Base-by-base conservation (phyloP, 2,888 invertebrate species). In the Euphydryas editha region DNA sequence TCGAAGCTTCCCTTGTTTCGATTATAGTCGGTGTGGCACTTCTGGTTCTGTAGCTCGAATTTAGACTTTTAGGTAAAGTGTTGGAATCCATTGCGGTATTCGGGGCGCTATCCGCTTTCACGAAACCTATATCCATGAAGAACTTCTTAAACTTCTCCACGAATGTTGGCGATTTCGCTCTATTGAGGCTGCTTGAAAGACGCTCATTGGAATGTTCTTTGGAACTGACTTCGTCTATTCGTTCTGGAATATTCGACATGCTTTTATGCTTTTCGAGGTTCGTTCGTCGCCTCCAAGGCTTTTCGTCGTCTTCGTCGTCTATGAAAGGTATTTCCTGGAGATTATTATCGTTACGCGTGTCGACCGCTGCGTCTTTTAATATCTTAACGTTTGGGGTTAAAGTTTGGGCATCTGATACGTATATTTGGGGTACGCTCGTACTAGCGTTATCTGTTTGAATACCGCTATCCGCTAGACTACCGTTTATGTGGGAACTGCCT, bases 361-460 rank as follows among this genome's bases (percentile, higher is more conserved):
- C 92, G 0, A 92, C 92, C 0, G 92, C 83, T 0, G 90, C 92
- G 72, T 92, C 92, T 75, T 88, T 92, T 2, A 88, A 74, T 56
- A 88, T 86, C 71, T 84, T 88, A 1, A 76, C 73, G 0, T 73
- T 72, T 11, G 73, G 65, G 42, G 76, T 69, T 7, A 51, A 54
- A 1, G 77, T 76, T 11, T 79, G 81, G 0, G 82, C 67, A 49
- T 90, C 90, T 0, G 81, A 76, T 10, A 91, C 72, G 66, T 85
- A 91, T 76, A 92, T 91, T 65, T 92, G 91, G 0, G 91, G 92
- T 5, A 90, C 91, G 59, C 90, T 92, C 0, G 90, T 91, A 57
- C 90, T 91, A 0, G 89, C 87, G n/a, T 92, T 92, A 73, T 92
- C 92, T 0, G 92, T 92, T 70, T 92, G 92, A 61, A 92, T 92